Conservation (phyloP, 2,888 invertebrate species). For the Cantharis rustica region DNA sequence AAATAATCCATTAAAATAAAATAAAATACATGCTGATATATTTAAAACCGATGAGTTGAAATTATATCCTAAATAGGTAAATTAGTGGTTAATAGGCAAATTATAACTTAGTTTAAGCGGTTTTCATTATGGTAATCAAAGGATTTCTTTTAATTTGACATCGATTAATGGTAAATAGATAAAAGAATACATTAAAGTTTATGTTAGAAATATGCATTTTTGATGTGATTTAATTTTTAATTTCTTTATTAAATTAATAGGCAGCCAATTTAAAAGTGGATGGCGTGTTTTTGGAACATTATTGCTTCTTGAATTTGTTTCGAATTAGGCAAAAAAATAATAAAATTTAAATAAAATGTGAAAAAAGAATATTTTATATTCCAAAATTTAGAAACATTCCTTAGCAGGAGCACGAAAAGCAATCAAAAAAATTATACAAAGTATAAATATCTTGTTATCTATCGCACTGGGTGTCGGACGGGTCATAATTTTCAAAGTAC, state of each 20-base stretch:
- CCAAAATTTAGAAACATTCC: too few species aligned
- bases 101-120: conserved; percentile 12
- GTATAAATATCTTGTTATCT: too few species aligned
- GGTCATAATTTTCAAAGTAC: too few species aligned
- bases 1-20: conserved; percentile 6
- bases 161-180: conserved; percentile 2
- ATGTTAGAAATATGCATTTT: neutral
- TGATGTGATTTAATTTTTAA: neutral
- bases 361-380: neutral
- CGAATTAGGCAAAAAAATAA: neutral
- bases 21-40: conserved; percentile 10
- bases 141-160: conserved; percentile 8
- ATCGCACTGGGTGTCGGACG: too few species aligned
- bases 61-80: conserved; percentile 9
- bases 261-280: neutral
- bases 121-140: conserved; percentile 10
- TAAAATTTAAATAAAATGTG: neutral
- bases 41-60: conserved; percentile 10
- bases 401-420: too few species aligned
- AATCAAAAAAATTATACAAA: too few species aligned
- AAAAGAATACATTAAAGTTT: neutral
- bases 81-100: conserved; percentile 10
- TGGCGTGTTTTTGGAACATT: neutral
- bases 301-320: neutral
- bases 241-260: neutral